Evolutionary conservation across 2,888 invertebrate genomes (phyloP).

Genomic region (Hermaeophaga mercurialis): DNA sequence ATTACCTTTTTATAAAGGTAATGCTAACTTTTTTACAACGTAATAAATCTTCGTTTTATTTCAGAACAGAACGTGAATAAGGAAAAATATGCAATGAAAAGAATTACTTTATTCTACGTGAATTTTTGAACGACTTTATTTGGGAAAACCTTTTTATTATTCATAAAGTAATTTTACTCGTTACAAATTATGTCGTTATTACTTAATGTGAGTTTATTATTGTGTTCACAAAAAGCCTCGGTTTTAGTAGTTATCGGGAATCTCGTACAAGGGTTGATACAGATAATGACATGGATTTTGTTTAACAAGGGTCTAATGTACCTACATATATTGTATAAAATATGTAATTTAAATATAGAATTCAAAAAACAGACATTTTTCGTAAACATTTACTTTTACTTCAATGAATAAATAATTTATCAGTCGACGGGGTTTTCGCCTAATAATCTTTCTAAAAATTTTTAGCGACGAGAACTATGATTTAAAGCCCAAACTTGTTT

Average conservation of each 20-base stretch:
- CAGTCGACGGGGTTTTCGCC: too few relatives aligned
- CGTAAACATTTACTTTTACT: too few relatives aligned
- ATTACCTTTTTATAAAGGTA: conserved; percentile 3
- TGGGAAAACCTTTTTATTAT: conserved; percentile 2
- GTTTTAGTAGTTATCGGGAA: neutral
- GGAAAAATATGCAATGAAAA: conserved; percentile 1
- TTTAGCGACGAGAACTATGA: too few relatives aligned
- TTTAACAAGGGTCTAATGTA: neutral
- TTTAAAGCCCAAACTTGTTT: too few relatives aligned
- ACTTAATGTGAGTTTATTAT: neutral
- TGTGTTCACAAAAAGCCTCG: conserved; percentile 6
- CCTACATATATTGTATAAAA: too few relatives aligned
- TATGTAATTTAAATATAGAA: too few relatives aligned
- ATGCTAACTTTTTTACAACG: neutral
- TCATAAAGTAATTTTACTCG: neutral
- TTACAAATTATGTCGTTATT: conserved; percentile 3
- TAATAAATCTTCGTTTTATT: conserved; percentile 6
- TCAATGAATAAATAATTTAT: too few relatives aligned
- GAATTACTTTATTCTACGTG: conserved; percentile 5
- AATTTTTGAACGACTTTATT: neutral
- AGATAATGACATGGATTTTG: neutral
- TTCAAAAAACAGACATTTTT: too few relatives aligned
- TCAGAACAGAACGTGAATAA: neutral
- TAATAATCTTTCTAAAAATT: too few relatives aligned
- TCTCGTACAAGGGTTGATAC: neutral